Percentiles rank a stretch among this genome's conserved stretches.
Evolutionary conservation across 2,888 invertebrate species (phyloP).

Genomic region (Tromatobia lineatoria): DNA sequence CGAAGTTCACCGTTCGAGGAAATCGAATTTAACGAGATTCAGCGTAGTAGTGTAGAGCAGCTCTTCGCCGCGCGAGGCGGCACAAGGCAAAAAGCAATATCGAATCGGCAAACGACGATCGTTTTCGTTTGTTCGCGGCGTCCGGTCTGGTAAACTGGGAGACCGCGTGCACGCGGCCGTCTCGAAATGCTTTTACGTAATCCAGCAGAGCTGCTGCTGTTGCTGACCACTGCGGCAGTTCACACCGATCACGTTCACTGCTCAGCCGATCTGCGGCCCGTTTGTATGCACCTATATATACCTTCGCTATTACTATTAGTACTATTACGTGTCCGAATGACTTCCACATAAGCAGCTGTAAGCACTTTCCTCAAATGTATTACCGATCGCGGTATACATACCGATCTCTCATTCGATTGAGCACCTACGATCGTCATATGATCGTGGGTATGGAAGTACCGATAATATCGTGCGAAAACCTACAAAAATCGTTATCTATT

Average conservation of each 20-base stretch:
- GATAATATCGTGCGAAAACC: conserved; percentile 1
- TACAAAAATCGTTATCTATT: conserved; percentile 7
- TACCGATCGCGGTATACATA: conserved; percentile 9
- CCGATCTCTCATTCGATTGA: conserved; percentile 34
- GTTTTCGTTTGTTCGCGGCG: conserved; percentile 31
- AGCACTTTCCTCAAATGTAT: conserved; percentile 45
- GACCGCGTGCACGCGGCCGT: conserved; percentile 40
- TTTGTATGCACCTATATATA: conserved; percentile 38
- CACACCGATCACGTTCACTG: conserved; percentile 56
- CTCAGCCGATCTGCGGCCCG: conserved; percentile 39
- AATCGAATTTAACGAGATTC: conserved; percentile 45
- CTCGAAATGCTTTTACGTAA: conserved; percentile 64
- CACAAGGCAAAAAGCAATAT: conserved; percentile 31
- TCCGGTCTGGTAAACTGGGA: conserved; percentile 37
- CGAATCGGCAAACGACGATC: conserved; percentile 33
- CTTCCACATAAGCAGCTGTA: conserved; percentile 30
- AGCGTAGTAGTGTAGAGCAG: neutral
- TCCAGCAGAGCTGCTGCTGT: conserved; percentile 29
- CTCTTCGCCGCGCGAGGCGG: conserved; percentile 9
- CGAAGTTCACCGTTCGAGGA: conserved; percentile 25
- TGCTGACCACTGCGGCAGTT: conserved; percentile 58
- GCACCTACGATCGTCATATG: conserved; percentile 12
- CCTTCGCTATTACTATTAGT: conserved; percentile 14
- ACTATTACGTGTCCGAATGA: conserved; percentile 29
- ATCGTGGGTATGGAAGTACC: conserved; percentile 5